phyloP scores from a whole-genome alignment of 1,140 invertebrate species.

The Pentalonia nigronervosa region DNA sequence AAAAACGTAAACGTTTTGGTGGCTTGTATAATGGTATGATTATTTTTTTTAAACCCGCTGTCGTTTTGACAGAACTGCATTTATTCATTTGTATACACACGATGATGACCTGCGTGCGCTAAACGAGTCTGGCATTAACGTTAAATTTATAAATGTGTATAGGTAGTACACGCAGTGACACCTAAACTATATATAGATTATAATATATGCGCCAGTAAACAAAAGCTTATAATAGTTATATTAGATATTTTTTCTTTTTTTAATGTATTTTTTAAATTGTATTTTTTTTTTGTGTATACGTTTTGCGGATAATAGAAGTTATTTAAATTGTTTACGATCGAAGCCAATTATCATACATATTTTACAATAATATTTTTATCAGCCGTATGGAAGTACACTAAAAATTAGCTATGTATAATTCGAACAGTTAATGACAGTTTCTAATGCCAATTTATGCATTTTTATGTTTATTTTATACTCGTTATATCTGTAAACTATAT shows the following conservation, averaged over 20 bases:
- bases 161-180: not conserved
- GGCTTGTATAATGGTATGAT: not conserved
- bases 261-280: not conserved
- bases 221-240: not conserved
- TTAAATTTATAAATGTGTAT: not conserved
- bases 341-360: not conserved
- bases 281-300: not conserved
- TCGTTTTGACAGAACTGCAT: not conserved
- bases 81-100: not conserved
- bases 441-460: not conserved
- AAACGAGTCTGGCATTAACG: not conserved
- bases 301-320: not conserved
- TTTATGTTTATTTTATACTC: not conserved
- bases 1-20: not conserved
- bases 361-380: not conserved
- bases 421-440: not conserved
- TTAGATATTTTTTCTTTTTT: not conserved
- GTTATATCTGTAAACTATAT: not conserved
- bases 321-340: not conserved
- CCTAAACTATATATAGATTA: not conserved
- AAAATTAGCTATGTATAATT: not conserved
- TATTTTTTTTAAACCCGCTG: not conserved
- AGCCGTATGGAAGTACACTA: not conserved
- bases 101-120: constrained; percentile 2
- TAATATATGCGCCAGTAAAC: not conserved